A percentile compares a stretch with the other conserved stretches of the same genome.
phyloP scores from a whole-genome alignment of 2,797 vertebrate species.

The Clarias pachynema region DNA sequence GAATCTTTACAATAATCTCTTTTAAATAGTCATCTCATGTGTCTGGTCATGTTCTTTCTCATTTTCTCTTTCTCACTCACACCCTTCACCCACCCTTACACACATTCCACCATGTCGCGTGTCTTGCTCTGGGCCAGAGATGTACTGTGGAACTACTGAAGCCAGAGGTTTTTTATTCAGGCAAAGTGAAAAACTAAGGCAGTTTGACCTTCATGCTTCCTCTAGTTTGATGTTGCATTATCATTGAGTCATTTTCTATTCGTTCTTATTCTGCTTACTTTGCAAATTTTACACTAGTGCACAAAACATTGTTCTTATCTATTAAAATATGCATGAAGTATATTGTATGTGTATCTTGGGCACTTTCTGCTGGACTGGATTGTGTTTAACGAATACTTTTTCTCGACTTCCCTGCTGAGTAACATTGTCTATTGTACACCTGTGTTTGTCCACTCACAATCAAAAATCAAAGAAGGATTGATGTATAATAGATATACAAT shows the following conservation, averaged over 20 bases:
- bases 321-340: not conserved
- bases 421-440: too few species aligned
- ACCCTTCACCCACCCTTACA: not conserved
- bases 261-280: not conserved
- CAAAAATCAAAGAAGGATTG: not conserved
- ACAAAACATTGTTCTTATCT: not conserved
- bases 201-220: not conserved
- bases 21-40: not conserved
- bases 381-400: not conserved
- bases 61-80: not conserved
- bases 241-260: not conserved
- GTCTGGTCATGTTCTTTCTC: not conserved
- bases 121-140: not conserved
- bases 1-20: not conserved
- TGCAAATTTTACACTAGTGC: not conserved
- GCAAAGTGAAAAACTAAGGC: not conserved
- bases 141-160: conserved; percentile 2
- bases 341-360: not conserved
- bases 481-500: not conserved
- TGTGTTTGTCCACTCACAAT: not conserved
- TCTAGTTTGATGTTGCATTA: not conserved
- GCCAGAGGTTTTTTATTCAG: not conserved
- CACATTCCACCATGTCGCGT: not conserved
- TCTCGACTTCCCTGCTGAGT: not conserved
- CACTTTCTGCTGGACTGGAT: not conserved